Base-by-base conservation (phyloP, 92 coral and sea anemone species). In the Montipora capitata region DNA sequence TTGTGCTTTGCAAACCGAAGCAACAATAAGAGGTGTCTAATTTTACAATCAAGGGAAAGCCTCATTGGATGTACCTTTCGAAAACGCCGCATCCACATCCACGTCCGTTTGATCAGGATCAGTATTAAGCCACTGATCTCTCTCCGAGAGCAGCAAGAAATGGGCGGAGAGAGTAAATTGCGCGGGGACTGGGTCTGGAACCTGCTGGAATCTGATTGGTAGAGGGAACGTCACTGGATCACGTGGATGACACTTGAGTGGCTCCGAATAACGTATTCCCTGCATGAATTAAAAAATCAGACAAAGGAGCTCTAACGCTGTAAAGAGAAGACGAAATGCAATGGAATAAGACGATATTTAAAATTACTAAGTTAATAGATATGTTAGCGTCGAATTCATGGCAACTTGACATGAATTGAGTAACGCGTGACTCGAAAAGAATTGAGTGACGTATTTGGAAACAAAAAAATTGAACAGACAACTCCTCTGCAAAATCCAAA, bases 121-220 rank as follows among this genome's bases (percentile, higher is more conserved):
- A 4, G 84, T 74, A 4, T 91, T 73, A 81, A 98, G 68, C 99
- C 99, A 98, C 64, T 86, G 73, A 13, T 79, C 87, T 62, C 84
- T 86, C 57, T 93, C 91, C 42, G 96, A 84, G 81, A 96, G 91
- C 41, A 98, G 87, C 68, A 88, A 90, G 85, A 98, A 98, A 92
- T 92, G 92, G 20, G 96, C 97, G 3, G 96, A 87, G 20, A 98
- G 94, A 10, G 95, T 94, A 77, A 98, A 98, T 78, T 92, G 94
- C 63, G 96, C 98, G 18, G 99, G 95, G 41, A 96, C 99, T 83
- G 99, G 99, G 73, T 98, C 99, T 73, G 92, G 94, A 38, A 96
- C 92, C 91, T 98, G 99, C 90, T 98, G 99, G 90, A 98, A 98
- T 70, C 99, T 90, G 86, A 98, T 98, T 76, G 99, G 99, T 61